Evolutionary conservation across 2,888 invertebrate genomes (phyloP).

Genomic region (Mactromeris polynyma): DNA sequence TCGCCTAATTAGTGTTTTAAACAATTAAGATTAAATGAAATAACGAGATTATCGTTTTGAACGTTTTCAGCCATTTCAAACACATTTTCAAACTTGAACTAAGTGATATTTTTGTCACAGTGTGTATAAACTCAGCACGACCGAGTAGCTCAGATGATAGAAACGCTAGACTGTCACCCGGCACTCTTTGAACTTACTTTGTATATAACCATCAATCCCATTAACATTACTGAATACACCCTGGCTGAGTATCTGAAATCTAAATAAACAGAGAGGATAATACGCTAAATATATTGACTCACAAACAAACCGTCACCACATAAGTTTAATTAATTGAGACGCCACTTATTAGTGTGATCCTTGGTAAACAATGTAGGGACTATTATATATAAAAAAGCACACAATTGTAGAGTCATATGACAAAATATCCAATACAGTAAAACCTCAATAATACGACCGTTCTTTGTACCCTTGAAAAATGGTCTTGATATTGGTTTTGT

Average conservation of each 20-base stretch:
- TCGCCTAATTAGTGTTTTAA: not conserved
- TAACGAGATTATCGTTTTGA: not conserved
- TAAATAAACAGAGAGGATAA: slow-evolving; percentile 30
- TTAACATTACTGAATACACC: slow-evolving; percentile 60
- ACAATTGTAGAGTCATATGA: no score
- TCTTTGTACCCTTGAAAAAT: no score
- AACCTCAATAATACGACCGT: no score
- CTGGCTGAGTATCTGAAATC: slow-evolving; percentile 69
- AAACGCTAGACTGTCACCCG: not conserved
- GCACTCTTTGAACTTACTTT: slow-evolving; percentile 44
- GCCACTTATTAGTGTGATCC: not conserved
- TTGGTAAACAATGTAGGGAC: no score
- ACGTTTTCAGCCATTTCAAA: not conserved
- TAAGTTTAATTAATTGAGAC: not conserved
- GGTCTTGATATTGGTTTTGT: no score
- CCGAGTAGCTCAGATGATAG: no score
- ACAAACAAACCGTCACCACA: no score
- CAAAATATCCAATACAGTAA: no score
- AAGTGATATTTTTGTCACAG: not conserved
- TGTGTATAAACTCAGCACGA: not conserved
- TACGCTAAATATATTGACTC: not conserved
- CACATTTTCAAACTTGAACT: not conserved
- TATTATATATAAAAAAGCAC: no score
- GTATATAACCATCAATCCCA: slow-evolving; percentile 56
- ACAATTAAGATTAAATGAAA: not conserved